Conservation (phyloP, 1,140 invertebrate genomes). For the Lepidurus apus region DNA sequence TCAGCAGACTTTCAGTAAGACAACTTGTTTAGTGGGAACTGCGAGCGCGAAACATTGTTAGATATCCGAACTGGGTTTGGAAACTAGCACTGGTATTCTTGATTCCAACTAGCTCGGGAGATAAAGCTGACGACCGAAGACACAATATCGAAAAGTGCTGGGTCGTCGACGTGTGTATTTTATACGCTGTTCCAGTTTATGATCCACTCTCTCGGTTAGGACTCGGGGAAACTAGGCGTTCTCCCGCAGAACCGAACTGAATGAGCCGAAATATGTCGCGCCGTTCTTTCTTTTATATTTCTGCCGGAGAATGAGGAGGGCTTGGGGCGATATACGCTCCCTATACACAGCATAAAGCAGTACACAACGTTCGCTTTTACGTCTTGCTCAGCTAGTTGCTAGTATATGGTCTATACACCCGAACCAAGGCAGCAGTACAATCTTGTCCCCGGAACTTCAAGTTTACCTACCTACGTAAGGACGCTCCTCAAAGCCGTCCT, state of each 20-base stretch:
- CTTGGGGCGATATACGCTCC: too few species aligned
- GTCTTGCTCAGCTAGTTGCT: too few species aligned
- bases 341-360: too few species aligned
- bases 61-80: background rate
- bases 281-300: background rate
- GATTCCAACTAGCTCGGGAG: background rate
- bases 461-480: background rate
- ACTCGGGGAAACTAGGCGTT: slow-evolving; percentile 5
- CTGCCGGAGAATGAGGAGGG: too few species aligned
- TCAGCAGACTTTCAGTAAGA: background rate
- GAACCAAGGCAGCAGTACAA: too few species aligned
- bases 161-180: slow-evolving; percentile 18
- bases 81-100: background rate
- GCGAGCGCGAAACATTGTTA: background rate
- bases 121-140: slow-evolving; percentile 19
- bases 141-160: slow-evolving; percentile 14
- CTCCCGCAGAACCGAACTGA: background rate
- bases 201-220: slow-evolving; percentile 1
- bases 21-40: background rate
- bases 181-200: slow-evolving; percentile 2
- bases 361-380: too few species aligned
- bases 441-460: background rate
- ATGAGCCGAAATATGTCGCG: background rate
- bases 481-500: background rate
- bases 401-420: too few species aligned